Evolutionary conservation across 2,797 vertebrate genomes (phyloP).

Genomic region (Acipenser transmontanus): DNA sequence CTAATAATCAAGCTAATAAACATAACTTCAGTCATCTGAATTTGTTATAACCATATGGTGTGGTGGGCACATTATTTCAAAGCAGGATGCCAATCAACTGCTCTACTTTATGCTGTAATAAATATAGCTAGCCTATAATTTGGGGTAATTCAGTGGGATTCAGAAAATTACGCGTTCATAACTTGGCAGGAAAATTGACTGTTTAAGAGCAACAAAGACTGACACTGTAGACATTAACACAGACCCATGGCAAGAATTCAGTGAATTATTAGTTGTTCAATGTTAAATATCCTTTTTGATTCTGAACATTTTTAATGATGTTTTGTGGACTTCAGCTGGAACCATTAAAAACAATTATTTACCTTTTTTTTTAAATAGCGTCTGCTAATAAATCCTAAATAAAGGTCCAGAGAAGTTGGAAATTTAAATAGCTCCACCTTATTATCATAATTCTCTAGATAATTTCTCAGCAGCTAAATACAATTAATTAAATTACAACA

Average conservation of each 20-base stretch:
- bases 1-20: background rate
- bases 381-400: too few species aligned
- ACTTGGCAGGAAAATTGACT: background rate
- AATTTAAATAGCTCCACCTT: too few species aligned
- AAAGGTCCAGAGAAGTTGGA: too few species aligned
- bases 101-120: background rate
- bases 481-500: too few species aligned
- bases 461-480: too few species aligned
- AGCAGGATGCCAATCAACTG: background rate
- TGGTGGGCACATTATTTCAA: background rate
- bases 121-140: conserved; percentile 1
- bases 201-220: background rate
- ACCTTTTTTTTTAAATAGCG: too few species aligned
- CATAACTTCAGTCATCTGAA: background rate
- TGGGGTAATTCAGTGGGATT: conserved; percentile 1
- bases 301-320: background rate
- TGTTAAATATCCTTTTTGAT: background rate
- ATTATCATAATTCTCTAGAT: too few species aligned
- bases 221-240: background rate
- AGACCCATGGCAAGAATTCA: background rate
- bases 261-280: background rate
- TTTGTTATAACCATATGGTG: conserved; percentile 1
- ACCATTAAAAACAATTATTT: background rate
- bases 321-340: background rate
- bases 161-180: background rate